A percentile compares a stretch with the other conserved stretches of the same genome.
Conservation (phyloP, 2,888 invertebrate species). For the Mythimna albipuncta region DNA sequence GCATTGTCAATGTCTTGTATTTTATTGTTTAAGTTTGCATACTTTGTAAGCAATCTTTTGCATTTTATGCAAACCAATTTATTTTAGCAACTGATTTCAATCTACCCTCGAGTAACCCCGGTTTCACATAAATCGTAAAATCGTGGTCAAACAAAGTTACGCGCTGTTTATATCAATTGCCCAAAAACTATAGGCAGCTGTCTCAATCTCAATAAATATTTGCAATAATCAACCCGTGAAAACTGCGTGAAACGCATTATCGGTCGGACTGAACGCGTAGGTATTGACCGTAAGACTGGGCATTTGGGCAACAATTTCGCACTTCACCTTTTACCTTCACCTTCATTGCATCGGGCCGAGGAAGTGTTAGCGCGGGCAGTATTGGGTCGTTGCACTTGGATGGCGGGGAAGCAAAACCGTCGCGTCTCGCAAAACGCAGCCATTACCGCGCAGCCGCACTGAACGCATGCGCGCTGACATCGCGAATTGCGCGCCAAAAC, state of each 20-base stretch:
- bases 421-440: constrained; percentile 76
- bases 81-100: constrained; percentile 23
- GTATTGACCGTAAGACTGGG: constrained; percentile 47
- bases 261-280: constrained; percentile 31
- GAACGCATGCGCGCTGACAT: constrained; percentile 85
- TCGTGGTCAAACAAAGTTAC: constrained; percentile 20
- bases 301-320: constrained; percentile 73
- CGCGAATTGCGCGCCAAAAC: constrained; percentile 74
- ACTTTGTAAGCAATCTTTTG: neutral
- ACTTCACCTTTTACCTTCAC: constrained; percentile 82
- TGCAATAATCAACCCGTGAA: constrained; percentile 53
- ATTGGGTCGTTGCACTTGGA: constrained; percentile 77
- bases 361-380: constrained; percentile 66
- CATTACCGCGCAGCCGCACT: constrained; percentile 80
- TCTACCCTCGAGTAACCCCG: constrained; percentile 34
- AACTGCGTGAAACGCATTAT: constrained; percentile 65
- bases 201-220: constrained; percentile 53
- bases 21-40: neutral
- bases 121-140: constrained; percentile 32
- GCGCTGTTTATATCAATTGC: constrained; percentile 37
- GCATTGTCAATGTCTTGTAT: no score
- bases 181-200: constrained; percentile 42
- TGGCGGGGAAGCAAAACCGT: constrained; percentile 86
- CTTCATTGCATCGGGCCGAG: constrained; percentile 71
- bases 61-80: constrained; percentile 7